Percentiles rank a stretch among this genome's conserved stretches.
These are phyloP conservation scores for Sarcophaga peregrina DNA, from an alignment of 1,140 invertebrate species.

Conservation along the genomic window DNA sequence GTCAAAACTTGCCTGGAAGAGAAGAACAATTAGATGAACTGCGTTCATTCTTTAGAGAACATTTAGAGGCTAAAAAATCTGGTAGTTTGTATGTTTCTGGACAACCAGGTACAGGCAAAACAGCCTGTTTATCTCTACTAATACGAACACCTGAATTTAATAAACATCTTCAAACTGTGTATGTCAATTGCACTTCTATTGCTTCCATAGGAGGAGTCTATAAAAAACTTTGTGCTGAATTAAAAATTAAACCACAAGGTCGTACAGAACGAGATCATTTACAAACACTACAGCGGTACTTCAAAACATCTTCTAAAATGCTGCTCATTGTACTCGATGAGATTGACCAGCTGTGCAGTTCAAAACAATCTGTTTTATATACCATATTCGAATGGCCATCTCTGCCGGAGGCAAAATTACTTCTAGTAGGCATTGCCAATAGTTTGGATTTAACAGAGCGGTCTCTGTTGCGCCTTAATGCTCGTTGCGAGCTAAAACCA, in stretches of 20 bases:
- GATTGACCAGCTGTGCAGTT: slow-evolving; percentile 86
- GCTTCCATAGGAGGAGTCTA: slow-evolving; percentile 80
- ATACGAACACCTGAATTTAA: slow-evolving; percentile 73
- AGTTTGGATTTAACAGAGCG: slow-evolving; percentile 94
- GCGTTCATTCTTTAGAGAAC: slow-evolving; percentile 75
- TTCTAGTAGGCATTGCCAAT: slow-evolving; percentile 95
- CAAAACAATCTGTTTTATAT: slow-evolving; percentile 89
- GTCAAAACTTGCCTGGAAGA: slow-evolving; percentile 78
- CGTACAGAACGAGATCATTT: slow-evolving; percentile 73
- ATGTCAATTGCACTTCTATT: slow-evolving; percentile 85
- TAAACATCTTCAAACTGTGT: slow-evolving; percentile 74
- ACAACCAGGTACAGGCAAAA: slow-evolving; percentile 95
- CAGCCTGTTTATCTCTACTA: slow-evolving; percentile 83
- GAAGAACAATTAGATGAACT: slow-evolving; percentile 81
- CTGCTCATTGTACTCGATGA: slow-evolving; percentile 94
- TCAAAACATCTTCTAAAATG: slow-evolving; percentile 75
- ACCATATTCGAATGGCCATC: slow-evolving; percentile 94
- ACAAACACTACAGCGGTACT: slow-evolving; percentile 74
- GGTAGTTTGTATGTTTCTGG: slow-evolving; percentile 94
- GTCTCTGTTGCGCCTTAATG: slow-evolving; percentile 86
- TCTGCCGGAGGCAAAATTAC: slow-evolving; percentile 74
- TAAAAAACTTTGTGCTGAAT: slow-evolving; percentile 75
- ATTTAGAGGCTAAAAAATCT: slow-evolving; percentile 75
- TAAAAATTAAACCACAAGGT: slow-evolving; percentile 70
- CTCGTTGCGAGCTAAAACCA: slow-evolving; percentile 77